Base-by-base conservation (phyloP, 2,797 vertebrate genomes). In the Saxicola maurus region DNA sequence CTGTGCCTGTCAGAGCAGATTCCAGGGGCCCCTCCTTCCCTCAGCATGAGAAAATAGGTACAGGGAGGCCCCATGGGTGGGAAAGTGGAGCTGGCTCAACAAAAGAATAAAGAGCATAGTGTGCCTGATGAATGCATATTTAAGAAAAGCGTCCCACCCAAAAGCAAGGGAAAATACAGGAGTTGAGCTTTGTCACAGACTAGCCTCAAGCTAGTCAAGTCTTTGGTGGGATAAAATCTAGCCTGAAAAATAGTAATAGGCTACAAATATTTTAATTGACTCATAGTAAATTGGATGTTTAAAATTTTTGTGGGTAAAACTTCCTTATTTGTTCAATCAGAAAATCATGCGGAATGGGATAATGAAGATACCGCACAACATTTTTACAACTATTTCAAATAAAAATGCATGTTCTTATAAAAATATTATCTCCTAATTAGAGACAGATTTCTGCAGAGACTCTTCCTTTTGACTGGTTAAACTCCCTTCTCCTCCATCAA, bases 91-190 rank as follows among this genome's bases (percentile, higher is more conserved):
- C 28, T 86, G 49, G 53, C 38, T 86, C 28, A 89, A 52, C 64
- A 86, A 86, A 91, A 89, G 80, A 93, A 83, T 87, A 94, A 94
- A 91, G 74, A 94, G 23, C 51, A 69, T 16, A 90, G 52, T 87
- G 87, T 86, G 80, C 37, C 45, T 7, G 2, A 78, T 86, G 62
- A 93, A 86, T 71, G 57, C 19, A 30, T 87, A 35, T 69, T 94
- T 74, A 66, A 86, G 46, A 89, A 79, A 86, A 89, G 35, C 0
- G 6, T 89, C 89, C 71, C 82, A 91, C 80, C 82, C 87, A 91
- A 92, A 93, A 89, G 55, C 38, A 83, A 87, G 40, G 42, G 76
- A 66, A 90, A 90, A 87, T 51, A 59, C 0, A 55, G 66, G 45
- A 87, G 38, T 1, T 66, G 31, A 86, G 79, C 52, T 92, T 90